Evolutionary conservation across 2,888 invertebrate genomes (phyloP).

Genomic region (Drosophila nr. medialis): DNA sequence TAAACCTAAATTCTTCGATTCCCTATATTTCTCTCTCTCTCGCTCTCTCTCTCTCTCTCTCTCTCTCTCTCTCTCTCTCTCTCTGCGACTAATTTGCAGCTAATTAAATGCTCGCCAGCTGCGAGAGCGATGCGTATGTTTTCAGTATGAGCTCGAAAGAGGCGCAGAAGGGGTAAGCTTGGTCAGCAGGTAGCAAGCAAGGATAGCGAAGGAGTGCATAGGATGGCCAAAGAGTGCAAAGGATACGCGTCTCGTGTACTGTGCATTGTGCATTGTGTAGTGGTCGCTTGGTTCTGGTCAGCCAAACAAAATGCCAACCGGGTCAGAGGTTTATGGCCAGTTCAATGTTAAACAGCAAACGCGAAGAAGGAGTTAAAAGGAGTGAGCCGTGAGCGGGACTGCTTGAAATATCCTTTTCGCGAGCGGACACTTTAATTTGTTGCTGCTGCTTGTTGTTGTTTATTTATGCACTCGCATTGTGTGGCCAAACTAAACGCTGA

Average conservation of each 20-base stretch:
- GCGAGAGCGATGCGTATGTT: constrained; percentile 13
- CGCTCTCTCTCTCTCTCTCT: not conserved
- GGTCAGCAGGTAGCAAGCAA: constrained; percentile 32
- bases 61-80: not conserved
- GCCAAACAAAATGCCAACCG: constrained; percentile 60
- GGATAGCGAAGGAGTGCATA: not conserved
- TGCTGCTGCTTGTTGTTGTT: constrained; percentile 47
- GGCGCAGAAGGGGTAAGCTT: constrained; percentile 17
- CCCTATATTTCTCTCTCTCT: not conserved
- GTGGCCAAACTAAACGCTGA: constrained; percentile 65
- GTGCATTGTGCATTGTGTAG: constrained; percentile 23
- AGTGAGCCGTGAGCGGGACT: constrained; percentile 48
- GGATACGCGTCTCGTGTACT: not conserved
- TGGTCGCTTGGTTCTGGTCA: constrained; percentile 44
- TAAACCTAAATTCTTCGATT: constrained; percentile 21
- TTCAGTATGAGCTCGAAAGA: constrained; percentile 15
- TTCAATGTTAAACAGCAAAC: constrained; percentile 44
- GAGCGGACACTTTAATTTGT: constrained; percentile 1
- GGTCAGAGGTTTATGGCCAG: constrained; percentile 60
- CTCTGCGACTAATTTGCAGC: constrained; percentile 49
- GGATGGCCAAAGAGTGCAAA: not conserved
- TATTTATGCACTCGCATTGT: constrained; percentile 77
- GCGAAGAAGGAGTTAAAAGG: constrained; percentile 56
- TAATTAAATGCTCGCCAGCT: constrained; percentile 62
- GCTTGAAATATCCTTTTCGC: constrained; percentile 43